Evolutionary conservation across 2,888 invertebrate species (phyloP).

Genomic region (Sarcophaga variegata): DNA sequence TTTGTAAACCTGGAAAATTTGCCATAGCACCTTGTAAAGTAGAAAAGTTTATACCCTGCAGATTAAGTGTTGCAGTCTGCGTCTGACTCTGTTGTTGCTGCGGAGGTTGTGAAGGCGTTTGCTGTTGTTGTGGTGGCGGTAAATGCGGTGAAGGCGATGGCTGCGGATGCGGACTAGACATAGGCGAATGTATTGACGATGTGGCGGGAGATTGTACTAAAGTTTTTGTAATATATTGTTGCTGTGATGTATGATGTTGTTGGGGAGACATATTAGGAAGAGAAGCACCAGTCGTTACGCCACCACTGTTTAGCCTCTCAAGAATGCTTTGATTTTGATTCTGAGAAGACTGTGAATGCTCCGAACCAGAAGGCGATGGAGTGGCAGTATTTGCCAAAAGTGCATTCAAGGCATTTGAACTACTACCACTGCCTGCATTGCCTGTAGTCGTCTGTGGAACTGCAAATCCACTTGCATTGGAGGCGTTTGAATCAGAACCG

Average conservation of each 20-base stretch:
- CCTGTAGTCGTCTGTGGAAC: slow-evolving; percentile 81
- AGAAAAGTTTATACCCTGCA: slow-evolving; percentile 89
- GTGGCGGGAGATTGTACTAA: slow-evolving; percentile 80
- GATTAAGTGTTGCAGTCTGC: slow-evolving; percentile 83
- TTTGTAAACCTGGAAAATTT: slow-evolving; percentile 87
- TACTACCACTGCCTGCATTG: slow-evolving; percentile 49
- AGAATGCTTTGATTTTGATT: slow-evolving; percentile 78
- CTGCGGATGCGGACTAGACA: slow-evolving; percentile 84
- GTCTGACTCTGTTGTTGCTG: slow-evolving; percentile 78
- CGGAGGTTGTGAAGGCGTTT: slow-evolving; percentile 80
- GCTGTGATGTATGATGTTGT: slow-evolving; percentile 74
- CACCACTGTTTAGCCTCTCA: slow-evolving; percentile 80
- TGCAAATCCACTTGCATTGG: slow-evolving; percentile 83
- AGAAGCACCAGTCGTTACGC: slow-evolving; percentile 75
- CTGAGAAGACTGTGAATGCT: slow-evolving; percentile 79
- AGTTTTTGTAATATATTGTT: slow-evolving; percentile 78
- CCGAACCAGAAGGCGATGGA: slow-evolving; percentile 79
- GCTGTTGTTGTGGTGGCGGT: slow-evolving; percentile 80
- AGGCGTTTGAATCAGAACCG: slow-evolving; percentile 81
- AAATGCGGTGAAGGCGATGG: slow-evolving; percentile 81
- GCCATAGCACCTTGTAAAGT: slow-evolving; percentile 84
- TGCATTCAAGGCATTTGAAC: slow-evolving; percentile 81
- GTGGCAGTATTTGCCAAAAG: slow-evolving; percentile 83
- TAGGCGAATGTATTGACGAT: slow-evolving; percentile 83
- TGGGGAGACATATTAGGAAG: slow-evolving; percentile 80